These are phyloP conservation scores for Stichopus chloronotus DNA, from an alignment of 35 echinoderm and acorn worm genomes.

Conservation along the genomic window DNA sequence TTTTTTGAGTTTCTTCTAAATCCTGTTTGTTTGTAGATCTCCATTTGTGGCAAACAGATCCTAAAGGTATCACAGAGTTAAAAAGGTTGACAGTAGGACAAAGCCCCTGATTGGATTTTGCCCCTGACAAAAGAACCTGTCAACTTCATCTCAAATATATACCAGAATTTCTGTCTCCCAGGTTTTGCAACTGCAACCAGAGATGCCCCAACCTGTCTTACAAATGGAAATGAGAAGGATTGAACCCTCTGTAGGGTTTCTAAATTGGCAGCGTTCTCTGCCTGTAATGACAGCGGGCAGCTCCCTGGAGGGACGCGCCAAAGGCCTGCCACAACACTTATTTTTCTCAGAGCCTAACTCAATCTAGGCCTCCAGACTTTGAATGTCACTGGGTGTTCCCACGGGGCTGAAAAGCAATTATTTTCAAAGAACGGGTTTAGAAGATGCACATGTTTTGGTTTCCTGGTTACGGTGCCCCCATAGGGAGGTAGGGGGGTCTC, in stretches of 20 bases:
- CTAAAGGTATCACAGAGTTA: constrained; percentile 34
- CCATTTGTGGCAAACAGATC: constrained; percentile 49
- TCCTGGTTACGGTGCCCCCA: constrained; percentile 48
- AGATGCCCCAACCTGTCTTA: constrained; percentile 57
- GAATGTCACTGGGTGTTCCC: constrained; percentile 61
- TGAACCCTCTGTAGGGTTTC: constrained; percentile 56
- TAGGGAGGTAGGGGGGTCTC: constrained; percentile 35
- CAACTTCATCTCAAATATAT: constrained; percentile 50
- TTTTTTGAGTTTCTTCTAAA: constrained; percentile 23
- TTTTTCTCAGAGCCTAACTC: constrained; percentile 46
- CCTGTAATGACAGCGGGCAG: constrained; percentile 49
- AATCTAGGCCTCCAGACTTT: constrained; percentile 62
- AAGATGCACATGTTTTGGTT: constrained; percentile 65
- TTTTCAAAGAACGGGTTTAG: constrained; percentile 51
- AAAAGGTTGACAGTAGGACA: constrained; percentile 44
- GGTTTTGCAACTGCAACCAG: constrained; percentile 51
- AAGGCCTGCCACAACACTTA: constrained; percentile 59
- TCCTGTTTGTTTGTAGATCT: constrained; percentile 26
- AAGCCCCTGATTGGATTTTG: constrained; percentile 61
- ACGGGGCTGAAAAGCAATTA: constrained; percentile 55
- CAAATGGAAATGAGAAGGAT: constrained; percentile 57
- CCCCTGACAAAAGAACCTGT: constrained; percentile 64
- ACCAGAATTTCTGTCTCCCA: constrained; percentile 43
- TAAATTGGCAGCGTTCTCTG: constrained; percentile 63
- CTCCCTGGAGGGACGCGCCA: constrained; percentile 36